These are phyloP conservation scores for Himalopsyche japonica DNA, from an alignment of 2,888 invertebrate genomes.

Conservation along the genomic window DNA sequence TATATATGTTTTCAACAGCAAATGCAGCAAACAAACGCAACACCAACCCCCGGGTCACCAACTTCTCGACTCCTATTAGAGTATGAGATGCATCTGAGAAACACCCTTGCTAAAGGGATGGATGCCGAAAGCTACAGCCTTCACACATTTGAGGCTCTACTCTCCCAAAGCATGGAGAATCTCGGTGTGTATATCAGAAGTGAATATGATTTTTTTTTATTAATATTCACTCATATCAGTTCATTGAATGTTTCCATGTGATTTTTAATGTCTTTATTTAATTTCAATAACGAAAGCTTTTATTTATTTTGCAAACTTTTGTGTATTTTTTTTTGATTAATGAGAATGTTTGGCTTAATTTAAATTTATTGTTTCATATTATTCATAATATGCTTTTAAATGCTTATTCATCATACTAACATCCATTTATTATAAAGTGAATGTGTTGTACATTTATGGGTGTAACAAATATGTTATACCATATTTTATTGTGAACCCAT, in stretches of 20 bases:
- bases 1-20: conserved; percentile 40
- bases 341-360: no score
- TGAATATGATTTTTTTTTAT: not conserved
- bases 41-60: conserved; percentile 80
- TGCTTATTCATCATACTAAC: no score
- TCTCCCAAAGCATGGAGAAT: conserved; percentile 95
- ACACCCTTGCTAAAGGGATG: conserved; percentile 92
- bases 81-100: conserved; percentile 92
- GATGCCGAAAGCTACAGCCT: conserved; percentile 93
- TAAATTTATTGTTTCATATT: no score
- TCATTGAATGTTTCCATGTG: not conserved
- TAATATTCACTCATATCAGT: not conserved
- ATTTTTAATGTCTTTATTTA: conserved; percentile 8
- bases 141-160: conserved; percentile 89
- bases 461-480: no score
- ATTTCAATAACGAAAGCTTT: not conserved
- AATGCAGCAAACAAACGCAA: conserved; percentile 65
- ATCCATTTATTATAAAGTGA: no score
- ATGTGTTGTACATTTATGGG: no score
- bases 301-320: no score
- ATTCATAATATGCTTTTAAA: no score
- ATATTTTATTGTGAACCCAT: no score
- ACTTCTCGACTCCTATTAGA: conserved; percentile 84
- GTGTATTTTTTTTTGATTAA: no score
- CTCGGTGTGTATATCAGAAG: conserved; percentile 64